phyloP scores from a whole-genome alignment of 2,113 vertebrate genomes.

The Rhineura floridana region DNA sequence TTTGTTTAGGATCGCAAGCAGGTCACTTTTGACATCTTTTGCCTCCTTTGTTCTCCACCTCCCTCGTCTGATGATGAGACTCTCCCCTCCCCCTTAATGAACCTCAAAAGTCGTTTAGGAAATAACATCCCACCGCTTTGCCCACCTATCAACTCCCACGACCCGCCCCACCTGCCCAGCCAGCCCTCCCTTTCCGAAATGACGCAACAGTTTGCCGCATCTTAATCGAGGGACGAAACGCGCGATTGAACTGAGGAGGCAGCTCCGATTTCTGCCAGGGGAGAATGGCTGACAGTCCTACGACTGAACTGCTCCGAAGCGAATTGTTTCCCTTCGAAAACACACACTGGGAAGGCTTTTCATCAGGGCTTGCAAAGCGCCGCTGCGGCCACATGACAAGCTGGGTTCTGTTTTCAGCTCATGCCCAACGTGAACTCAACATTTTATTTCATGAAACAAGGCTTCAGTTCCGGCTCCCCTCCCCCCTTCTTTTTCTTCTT shows the following conservation, averaged over 20 bases:
- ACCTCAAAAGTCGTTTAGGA: not conserved
- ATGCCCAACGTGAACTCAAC: constrained; percentile 54
- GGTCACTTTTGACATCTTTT: not conserved
- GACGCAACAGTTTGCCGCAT: not conserved
- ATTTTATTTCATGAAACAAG: constrained; percentile 36
- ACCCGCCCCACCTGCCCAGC: not conserved
- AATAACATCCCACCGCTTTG: no score
- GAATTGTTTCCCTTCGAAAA: not conserved
- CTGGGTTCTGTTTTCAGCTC: constrained; percentile 4
- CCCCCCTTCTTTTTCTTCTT: no score
- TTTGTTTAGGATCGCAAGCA: not conserved
- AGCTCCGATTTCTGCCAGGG: not conserved
- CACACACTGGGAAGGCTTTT: not conserved
- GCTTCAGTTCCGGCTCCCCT: constrained; percentile 44
- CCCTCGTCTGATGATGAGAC: not conserved
- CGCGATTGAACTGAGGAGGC: not conserved
- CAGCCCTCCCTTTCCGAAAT: no score
- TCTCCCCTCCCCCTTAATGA: not conserved
- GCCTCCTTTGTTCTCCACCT: not conserved
- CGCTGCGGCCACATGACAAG: constrained; percentile 58
- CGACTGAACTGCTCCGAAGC: not conserved
- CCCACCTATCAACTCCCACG: not conserved
- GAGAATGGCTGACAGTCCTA: not conserved
- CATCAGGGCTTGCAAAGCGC: not conserved
- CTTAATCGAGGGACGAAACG: not conserved